Conservation (phyloP, 1,140 invertebrate species). For the Laupala kohalensis region DNA sequence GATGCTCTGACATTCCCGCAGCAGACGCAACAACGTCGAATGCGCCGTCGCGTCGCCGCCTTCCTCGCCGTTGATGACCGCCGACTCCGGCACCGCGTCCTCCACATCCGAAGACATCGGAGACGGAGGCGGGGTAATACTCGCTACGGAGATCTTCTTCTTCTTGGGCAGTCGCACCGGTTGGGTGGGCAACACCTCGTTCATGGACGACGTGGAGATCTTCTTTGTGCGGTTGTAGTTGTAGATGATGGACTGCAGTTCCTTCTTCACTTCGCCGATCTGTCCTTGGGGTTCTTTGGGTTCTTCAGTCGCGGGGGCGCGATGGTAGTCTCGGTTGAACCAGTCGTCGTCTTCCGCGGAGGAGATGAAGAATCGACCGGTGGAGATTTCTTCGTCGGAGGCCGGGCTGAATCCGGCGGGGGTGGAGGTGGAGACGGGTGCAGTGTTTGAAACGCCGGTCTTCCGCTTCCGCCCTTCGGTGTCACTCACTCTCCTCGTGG, state of each 20-base stretch:
- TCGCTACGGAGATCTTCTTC: background rate
- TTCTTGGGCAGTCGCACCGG: background rate
- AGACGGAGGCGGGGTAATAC: background rate
- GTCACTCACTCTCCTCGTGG: too few species aligned
- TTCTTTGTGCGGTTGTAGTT: background rate
- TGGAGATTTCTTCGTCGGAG: background rate
- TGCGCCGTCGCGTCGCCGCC: conserved; percentile 20
- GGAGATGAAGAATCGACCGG: background rate
- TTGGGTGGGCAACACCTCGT: background rate
- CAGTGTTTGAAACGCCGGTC: too few species aligned
- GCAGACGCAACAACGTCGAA: conserved; percentile 23
- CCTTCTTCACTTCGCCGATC: background rate
- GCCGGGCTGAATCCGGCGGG: too few species aligned
- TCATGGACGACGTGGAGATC: background rate
- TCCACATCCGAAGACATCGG: background rate
- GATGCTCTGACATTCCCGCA: conserved; percentile 17
- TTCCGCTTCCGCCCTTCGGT: background rate
- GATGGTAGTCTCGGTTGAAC: background rate
- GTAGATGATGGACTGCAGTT: background rate
- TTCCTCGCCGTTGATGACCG: conserved; percentile 16
- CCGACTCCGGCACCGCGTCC: background rate
- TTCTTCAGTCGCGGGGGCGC: background rate
- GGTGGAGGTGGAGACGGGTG: background rate
- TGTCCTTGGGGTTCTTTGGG: background rate
- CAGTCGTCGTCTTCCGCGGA: background rate